Evolutionary conservation across 1,140 invertebrate genomes (phyloP).

Genomic region (Drosophila lacertosa): DNA sequence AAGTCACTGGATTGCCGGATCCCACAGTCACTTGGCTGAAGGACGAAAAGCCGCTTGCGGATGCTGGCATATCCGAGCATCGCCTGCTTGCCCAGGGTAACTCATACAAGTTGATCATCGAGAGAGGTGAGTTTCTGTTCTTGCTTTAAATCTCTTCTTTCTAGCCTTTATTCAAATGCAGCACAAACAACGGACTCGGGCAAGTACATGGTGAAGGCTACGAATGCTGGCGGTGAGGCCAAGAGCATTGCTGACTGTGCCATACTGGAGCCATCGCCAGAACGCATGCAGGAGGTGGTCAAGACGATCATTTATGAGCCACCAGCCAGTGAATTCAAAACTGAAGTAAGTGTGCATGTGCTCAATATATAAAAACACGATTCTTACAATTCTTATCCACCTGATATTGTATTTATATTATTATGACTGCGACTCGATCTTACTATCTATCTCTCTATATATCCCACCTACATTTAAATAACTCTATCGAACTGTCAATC

Average conservation of each 20-base stretch:
- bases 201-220: constrained; percentile 89
- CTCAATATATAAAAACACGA: constrained; percentile 77
- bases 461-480: constrained; percentile 23
- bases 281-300: constrained; percentile 88
- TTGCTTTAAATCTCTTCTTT: neutral
- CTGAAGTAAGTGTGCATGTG: constrained; percentile 84
- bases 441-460: constrained; percentile 27
- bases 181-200: constrained; percentile 87
- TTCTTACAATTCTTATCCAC: constrained; percentile 16
- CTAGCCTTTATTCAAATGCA: constrained; percentile 17
- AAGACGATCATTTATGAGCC: constrained; percentile 88
- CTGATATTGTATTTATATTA: constrained; percentile 33
- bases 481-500: constrained; percentile 29
- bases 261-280: constrained; percentile 89
- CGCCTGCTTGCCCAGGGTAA: constrained; percentile 88
- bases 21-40: constrained; percentile 91
- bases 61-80: constrained; percentile 82
- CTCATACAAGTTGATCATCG: constrained; percentile 88
- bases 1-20: constrained; percentile 90
- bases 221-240: constrained; percentile 90
- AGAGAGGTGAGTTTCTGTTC: constrained; percentile 86
- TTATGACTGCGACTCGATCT: constrained; percentile 28
- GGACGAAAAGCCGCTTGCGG: constrained; percentile 87
- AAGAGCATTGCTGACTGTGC: constrained; percentile 91
- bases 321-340: constrained; percentile 70